phyloP scores from a whole-genome alignment of 1,140 invertebrate genomes.

The Anagrus nilaparvatae region DNA sequence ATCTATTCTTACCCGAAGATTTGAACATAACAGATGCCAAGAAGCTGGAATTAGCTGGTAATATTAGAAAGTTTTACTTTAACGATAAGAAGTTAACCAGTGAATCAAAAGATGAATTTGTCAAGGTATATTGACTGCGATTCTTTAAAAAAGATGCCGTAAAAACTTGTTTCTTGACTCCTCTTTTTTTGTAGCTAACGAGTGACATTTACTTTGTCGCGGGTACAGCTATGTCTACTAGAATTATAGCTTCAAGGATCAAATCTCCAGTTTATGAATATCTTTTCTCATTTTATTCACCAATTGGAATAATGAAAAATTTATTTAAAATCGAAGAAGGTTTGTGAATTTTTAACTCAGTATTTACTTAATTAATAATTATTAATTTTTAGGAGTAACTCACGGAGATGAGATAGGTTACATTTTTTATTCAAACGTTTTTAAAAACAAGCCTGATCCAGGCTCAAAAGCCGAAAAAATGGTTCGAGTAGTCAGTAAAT shows the following conservation, averaged over 20 bases:
- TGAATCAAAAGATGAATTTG: conserved; percentile 37
- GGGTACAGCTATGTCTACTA: conserved; percentile 19
- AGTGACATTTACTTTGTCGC: conserved; percentile 25
- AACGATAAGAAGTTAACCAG: conserved; percentile 38
- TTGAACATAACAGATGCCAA: conserved; percentile 41
- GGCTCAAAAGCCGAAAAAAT: conserved; percentile 22
- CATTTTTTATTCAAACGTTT: conserved; percentile 43
- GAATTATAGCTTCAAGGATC: conserved; percentile 24
- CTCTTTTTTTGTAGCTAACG: conserved; percentile 21
- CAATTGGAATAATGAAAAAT: conserved; percentile 30
- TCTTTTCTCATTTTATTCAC: conserved; percentile 27
- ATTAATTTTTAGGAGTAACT: conserved; percentile 40
- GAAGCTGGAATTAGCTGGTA: conserved; percentile 37
- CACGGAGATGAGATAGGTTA: conserved; percentile 64
- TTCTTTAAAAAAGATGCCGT: conserved; percentile 1
- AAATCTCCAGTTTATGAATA: conserved; percentile 34
- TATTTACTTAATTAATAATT: background rate
- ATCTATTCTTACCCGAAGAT: conserved; percentile 48
- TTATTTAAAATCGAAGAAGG: conserved; percentile 23
- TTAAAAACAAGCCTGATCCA: conserved; percentile 28
- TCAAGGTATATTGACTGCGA: conserved; percentile 36
- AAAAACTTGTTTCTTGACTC: conserved; percentile 7
- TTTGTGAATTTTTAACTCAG: conserved; percentile 12
- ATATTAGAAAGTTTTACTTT: conserved; percentile 52
- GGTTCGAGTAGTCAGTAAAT: conserved; percentile 24